Conservation (phyloP, 2,797 vertebrate genomes). For the Thaleichthys pacificus region DNA sequence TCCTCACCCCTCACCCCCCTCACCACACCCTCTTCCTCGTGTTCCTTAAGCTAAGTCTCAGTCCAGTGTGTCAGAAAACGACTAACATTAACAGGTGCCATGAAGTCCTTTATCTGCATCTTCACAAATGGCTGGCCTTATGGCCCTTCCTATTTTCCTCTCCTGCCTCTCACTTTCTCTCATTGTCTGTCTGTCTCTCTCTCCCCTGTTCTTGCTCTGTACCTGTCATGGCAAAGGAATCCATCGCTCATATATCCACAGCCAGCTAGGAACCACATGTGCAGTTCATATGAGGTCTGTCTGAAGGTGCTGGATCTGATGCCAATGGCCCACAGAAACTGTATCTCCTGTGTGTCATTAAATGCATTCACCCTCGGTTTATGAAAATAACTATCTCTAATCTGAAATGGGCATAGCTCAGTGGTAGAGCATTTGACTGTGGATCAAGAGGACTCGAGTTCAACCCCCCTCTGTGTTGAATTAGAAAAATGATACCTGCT, state of each 20-base stretch:
- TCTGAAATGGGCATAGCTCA: conserved; percentile 58
- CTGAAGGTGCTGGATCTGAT: conserved; percentile 16
- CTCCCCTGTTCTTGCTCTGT: conserved; percentile 1
- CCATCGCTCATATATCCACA: conserved; percentile 30
- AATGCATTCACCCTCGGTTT: conserved; percentile 18
- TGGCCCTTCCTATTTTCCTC: conserved; percentile 21
- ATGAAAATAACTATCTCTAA: conserved; percentile 27
- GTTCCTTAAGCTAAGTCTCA: conserved; percentile 17
- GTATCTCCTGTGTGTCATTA: conserved; percentile 24
- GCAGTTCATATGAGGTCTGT: conserved; percentile 61
- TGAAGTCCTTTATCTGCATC: conserved; percentile 26
- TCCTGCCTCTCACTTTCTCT: conserved; percentile 32
- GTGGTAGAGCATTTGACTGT: conserved; percentile 76
- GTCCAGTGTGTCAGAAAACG: conserved; percentile 6
- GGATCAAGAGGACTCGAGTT: conserved; percentile 76
- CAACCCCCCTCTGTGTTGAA: conserved; percentile 42
- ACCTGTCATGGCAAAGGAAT: conserved; percentile 65
- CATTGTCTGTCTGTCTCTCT: not conserved
- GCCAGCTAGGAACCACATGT: conserved; percentile 56
- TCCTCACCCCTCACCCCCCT: no score
- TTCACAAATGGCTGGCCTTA: conserved; percentile 23
- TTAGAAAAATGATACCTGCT: no score
- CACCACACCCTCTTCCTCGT: not conserved
- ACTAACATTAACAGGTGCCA: conserved; percentile 27
- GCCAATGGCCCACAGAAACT: conserved; percentile 29